Evolutionary conservation across 2,888 invertebrate genomes (phyloP).

Genomic region (Ichneumoninae sp.): DNA sequence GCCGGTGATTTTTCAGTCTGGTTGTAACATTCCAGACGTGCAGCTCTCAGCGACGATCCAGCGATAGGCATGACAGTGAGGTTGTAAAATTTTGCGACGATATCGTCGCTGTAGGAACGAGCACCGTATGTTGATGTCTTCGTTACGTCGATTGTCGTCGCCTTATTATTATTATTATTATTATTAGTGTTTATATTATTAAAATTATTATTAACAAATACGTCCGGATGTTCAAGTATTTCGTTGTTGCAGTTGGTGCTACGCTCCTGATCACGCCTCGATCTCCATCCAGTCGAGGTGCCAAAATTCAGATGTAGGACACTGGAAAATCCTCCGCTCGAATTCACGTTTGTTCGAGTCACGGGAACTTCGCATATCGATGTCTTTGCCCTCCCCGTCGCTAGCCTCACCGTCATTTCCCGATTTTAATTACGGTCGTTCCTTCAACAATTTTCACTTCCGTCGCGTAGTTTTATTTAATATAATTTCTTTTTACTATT

Average conservation of each 20-base stretch:
- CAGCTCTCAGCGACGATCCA: slow-evolving; percentile 48
- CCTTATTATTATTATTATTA: slow-evolving; percentile 26
- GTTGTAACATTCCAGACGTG: slow-evolving; percentile 24
- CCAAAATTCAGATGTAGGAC: slow-evolving; percentile 3
- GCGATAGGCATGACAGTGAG: slow-evolving; percentile 55
- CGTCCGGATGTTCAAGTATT: slow-evolving; percentile 31
- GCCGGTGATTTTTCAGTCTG: slow-evolving; percentile 47
- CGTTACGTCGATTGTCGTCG: slow-evolving; percentile 66
- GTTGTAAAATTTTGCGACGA: slow-evolving; percentile 63
- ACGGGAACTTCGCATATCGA: slow-evolving; percentile 33
- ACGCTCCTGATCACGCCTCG: slow-evolving; percentile 20
- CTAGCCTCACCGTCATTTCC: slow-evolving; percentile 60
- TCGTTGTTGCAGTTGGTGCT: slow-evolving; percentile 55
- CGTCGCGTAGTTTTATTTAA: background rate
- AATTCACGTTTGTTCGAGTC: slow-evolving; percentile 23
- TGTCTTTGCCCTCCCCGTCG: slow-evolving; percentile 29
- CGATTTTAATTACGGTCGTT: slow-evolving; percentile 28
- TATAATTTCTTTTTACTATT: background rate
- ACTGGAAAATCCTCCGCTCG: slow-evolving; percentile 14
- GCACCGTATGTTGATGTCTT: slow-evolving; percentile 61
- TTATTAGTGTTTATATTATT: slow-evolving; percentile 26
- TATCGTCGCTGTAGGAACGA: slow-evolving; percentile 63
- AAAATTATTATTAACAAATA: slow-evolving; percentile 21
- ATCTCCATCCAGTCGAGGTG: slow-evolving; percentile 15
- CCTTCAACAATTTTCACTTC: slow-evolving; percentile 30